Evolutionary conservation across 1,140 invertebrate species (phyloP), one percentile per base, ranked within the genome.

Genomic region (Sarcophaga peregrina): DNA sequence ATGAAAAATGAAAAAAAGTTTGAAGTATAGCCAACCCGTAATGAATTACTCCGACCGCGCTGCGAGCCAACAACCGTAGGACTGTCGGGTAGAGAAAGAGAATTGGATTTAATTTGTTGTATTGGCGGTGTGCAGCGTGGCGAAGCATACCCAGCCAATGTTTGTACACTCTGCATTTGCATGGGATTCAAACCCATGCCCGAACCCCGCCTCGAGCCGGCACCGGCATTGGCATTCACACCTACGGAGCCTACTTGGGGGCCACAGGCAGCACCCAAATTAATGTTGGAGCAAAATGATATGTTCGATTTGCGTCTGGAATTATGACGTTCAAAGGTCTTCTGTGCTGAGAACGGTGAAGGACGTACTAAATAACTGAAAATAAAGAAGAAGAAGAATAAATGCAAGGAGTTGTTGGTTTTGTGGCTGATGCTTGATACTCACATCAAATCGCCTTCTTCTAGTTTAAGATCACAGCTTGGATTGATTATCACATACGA

Each of bases 401-500:
- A 81, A 84, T 85, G 82, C 1, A 78, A 20, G 83, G 25, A 7
- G 46, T 68, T 72, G 9, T 45, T 20, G n/a, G 15, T 17, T 52
- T 7, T 20, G 50, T 20, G 50, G 58, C 7, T 0, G 6, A 2
- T 37, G 8, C n/a, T n/a, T n/a, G n/a, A n/a, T 76, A 80, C 95
- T 94, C 92, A 98, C 94, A 99, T 96, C 74, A 99, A 96, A 91
- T 99, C 98, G 62, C 97, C 98, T 89, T 98, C 96, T 91, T 99
- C 96, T 78, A 99, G 92, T 90, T 97, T 97, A 0, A 99, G 92
- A 92, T 99, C 98, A 92, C 97, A 98, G 89, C 96, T 97, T 0
- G 98, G 98, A 90, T 99, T 99, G 87, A 99, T 99, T 86, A 99
- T 98, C 82, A 99, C 98, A 91, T 99, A 99, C 3, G 97, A 99